Percentiles rank a stretch among this genome's conserved stretches.
phyloP scores from a whole-genome alignment of 2,888 invertebrate species.

The Macaria liturata region DNA sequence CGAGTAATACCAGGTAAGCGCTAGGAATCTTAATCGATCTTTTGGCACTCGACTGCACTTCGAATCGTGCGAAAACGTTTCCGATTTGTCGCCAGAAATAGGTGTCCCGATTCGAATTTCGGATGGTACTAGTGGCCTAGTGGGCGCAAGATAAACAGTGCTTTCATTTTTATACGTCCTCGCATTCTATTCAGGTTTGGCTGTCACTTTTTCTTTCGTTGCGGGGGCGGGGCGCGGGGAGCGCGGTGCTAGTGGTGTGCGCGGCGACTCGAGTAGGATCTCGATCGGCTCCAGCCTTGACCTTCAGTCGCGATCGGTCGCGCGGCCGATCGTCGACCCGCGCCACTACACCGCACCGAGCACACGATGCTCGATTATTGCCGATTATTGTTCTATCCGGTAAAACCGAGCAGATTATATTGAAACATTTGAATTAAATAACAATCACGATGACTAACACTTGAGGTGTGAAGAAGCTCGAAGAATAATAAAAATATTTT shows the following conservation, averaged over 20 bases:
- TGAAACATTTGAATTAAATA: conserved; percentile 19
- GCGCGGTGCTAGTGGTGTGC: conserved; percentile 40
- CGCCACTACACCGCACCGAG: conserved; percentile 43
- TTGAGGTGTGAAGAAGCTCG: too few relatives aligned
- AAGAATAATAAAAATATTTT: too few relatives aligned
- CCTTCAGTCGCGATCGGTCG: conserved; percentile 77
- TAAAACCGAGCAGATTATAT: conserved; percentile 27
- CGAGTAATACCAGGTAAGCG: conserved; percentile 48
- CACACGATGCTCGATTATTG: conserved; percentile 47
- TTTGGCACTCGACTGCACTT: conserved; percentile 18
- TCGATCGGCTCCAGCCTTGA: conserved; percentile 74
- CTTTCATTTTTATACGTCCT: conserved; percentile 83
- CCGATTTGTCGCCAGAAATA: conserved; percentile 29
- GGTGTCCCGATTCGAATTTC: conserved; percentile 32
- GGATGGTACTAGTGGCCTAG: conserved; percentile 38
- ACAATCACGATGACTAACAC: neutral
- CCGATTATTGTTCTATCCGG: conserved; percentile 36
- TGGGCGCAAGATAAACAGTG: conserved; percentile 51
- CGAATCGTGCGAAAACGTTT: conserved; percentile 15
- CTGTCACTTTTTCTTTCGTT: conserved; percentile 82
- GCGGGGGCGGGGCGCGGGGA: conserved; percentile 9
- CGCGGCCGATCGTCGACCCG: conserved; percentile 75
- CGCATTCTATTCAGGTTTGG: conserved; percentile 79
- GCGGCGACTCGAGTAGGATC: conserved; percentile 52
- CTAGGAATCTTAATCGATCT: conserved; percentile 47